phyloP scores from a whole-genome alignment of 2,888 invertebrate species.

The Seira ritae region DNA sequence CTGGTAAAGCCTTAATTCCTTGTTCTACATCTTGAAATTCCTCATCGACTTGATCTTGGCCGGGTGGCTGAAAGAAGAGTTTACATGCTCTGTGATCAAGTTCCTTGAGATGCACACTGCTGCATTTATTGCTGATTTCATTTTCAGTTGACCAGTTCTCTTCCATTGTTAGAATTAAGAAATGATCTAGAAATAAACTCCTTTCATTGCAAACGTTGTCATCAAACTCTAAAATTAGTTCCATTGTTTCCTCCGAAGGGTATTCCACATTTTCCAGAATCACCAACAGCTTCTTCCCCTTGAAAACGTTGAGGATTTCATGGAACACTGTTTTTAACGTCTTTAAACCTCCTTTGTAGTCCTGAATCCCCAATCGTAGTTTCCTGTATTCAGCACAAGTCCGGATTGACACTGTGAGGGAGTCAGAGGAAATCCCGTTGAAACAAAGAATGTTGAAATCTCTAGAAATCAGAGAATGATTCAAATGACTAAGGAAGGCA shows the following conservation, averaged over 20 bases:
- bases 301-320: not conserved
- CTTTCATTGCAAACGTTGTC: conserved; percentile 1
- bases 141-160: no score
- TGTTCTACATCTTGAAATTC: no score
- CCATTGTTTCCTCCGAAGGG: not conserved
- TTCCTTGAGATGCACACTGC: no score
- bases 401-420: not conserved
- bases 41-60: no score
- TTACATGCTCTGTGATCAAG: no score
- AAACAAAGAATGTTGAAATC: conserved; percentile 12
- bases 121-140: no score
- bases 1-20: no score
- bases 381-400: not conserved
- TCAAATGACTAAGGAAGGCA: conserved; percentile 1
- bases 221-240: conserved; percentile 28
- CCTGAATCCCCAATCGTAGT: not conserved
- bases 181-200: not conserved
- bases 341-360: conserved; percentile 25
- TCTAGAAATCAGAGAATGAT: no score
- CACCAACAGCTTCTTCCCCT: conserved; percentile 21
- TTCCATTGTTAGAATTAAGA: not conserved
- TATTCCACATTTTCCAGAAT: conserved; percentile 23
- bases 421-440: not conserved
- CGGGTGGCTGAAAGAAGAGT: no score
- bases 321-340: conserved; percentile 18